Base-by-base conservation (phyloP, 2,797 vertebrate genomes). In the Melanotaenia trifasciata region DNA sequence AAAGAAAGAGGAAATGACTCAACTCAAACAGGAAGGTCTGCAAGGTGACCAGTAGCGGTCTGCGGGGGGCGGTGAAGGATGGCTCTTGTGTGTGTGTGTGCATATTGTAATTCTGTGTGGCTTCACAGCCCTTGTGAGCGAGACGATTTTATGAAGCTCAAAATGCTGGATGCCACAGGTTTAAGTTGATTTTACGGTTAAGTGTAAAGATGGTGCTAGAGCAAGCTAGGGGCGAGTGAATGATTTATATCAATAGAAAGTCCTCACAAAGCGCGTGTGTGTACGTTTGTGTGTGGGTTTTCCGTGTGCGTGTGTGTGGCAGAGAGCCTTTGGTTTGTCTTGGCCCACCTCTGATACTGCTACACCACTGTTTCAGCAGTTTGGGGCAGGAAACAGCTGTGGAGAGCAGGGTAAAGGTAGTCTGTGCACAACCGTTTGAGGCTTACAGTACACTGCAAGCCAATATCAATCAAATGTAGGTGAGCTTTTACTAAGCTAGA, bases 331-430 rank as follows among this genome's bases (percentile, higher is more conserved):
- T 73, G 77, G 86, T 83, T 80, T 77, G 89, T 87, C 72, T 82
- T 79, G 90, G 82, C 88, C 85, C 78, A 89, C 76, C 80, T 73
- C 73, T 83, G 87, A 77, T 87, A 80, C 79, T 80, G 73, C 81
- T 82, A 30, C 76, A 87, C 83, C 81, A 85, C 90, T 93, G 84
- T 92, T 91, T 90, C 88, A 95, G 89, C 92, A 95, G 93, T 93
- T 91, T 91, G 84, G 83, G 80, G 87, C 85, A 88, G 92, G 95
- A 96, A 95, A 94, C 94, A 95, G 94, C 94, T 95, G 93, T 91
- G 84, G 72, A 76, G 87, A 91, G 78, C 56, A 74, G 87, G 84
- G 78, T 83, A 78, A 87, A 79, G 76, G 83, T 89, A 88, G 84
- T 81, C 82, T 90, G 81, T 85, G 78, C 76, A 69, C 84, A 90